Evolutionary conservation across 2,888 invertebrate species (phyloP), one percentile per base, ranked within the genome.

Genomic region (Oasisia sp.): DNA sequence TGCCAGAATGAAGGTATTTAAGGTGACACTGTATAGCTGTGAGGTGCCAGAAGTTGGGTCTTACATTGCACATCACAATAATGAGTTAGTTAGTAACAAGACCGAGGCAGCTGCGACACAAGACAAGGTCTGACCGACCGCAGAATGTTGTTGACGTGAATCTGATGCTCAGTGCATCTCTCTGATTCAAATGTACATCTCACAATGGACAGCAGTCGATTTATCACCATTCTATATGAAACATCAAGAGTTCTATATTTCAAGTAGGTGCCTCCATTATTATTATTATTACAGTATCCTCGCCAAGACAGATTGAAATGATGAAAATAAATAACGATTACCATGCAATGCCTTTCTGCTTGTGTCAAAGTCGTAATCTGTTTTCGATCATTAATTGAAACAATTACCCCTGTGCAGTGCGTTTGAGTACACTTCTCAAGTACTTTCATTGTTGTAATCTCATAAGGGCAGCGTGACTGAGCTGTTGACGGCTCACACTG

Each of bases 301-400:
- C n/a, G 27, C 74, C 7, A 27, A n/a, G 27, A 74, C 74, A 74
- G 74, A 7, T 74, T 74, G 7, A 74, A 74, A 74, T n/a, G 74
- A 74, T 27, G 74, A 74, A 50, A 74, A 74, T 74, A 74, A 74
- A 74, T 74, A 74, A 74, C 27, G 74, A 74, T 74, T 74, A 74
- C 74, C 27, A 74, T 74, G n/a, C 74, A 27, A n/a, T 74, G 74
- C 74, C 14, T 27, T 74, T 74, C n/a, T 2, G 27, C 74, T 74
- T 27, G 0, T 5, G 74, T 74, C 74, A 74, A n/a, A n/a, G 27
- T n/a, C 74, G 3, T 74, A 74, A 74, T 74, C 74, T 74, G 74
- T 74, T 74, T 74, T 74, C 74, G 19, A 14, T 74, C 74, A 19
- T 74, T 74, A 74, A 74, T 27, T 74, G 74, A 74, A 74, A 74